phyloP scores from a whole-genome alignment of 2,888 invertebrate genomes.

The Xestia sexstrigata region DNA sequence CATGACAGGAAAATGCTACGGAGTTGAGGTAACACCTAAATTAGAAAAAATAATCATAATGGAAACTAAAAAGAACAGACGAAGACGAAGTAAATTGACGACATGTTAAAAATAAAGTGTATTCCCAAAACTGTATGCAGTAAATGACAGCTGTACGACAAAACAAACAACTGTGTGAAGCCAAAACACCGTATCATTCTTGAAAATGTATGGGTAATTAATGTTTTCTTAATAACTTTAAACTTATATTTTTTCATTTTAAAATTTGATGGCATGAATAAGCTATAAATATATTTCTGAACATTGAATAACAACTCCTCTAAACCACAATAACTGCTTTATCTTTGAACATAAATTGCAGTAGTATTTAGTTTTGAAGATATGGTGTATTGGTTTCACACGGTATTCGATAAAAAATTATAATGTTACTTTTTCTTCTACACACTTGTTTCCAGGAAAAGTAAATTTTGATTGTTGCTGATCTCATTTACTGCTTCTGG shows the following conservation, averaged over 20 bases:
- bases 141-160: slow-evolving; percentile 12
- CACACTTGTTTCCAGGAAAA: slow-evolving; percentile 8
- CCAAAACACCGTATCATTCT: slow-evolving; percentile 11
- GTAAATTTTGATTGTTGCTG: slow-evolving; percentile 5
- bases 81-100: slow-evolving; percentile 4
- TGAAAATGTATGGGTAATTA: slow-evolving; percentile 8
- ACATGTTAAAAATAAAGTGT: slow-evolving; percentile 9
- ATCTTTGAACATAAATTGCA: slow-evolving; percentile 4
- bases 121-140: slow-evolving; percentile 4
- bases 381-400: too few species aligned
- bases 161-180: slow-evolving; percentile 8
- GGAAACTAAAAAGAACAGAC: too few species aligned
- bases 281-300: slow-evolving; percentile 7
- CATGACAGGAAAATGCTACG: too few species aligned
- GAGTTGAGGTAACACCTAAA: too few species aligned
- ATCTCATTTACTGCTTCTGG: slow-evolving; percentile 10
- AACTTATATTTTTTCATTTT: too few species aligned
- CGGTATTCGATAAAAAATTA: too few species aligned
- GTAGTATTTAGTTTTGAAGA: too few species aligned
- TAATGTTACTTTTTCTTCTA: background rate
- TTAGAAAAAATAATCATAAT: too few species aligned
- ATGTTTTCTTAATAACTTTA: background rate
- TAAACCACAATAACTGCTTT: slow-evolving; percentile 2
- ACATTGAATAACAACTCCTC: background rate
- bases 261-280: background rate